Percentiles rank a stretch among this genome's conserved stretches.
Evolutionary conservation across 1,140 invertebrate genomes (phyloP).

Genomic region (Arion vulgaris): DNA sequence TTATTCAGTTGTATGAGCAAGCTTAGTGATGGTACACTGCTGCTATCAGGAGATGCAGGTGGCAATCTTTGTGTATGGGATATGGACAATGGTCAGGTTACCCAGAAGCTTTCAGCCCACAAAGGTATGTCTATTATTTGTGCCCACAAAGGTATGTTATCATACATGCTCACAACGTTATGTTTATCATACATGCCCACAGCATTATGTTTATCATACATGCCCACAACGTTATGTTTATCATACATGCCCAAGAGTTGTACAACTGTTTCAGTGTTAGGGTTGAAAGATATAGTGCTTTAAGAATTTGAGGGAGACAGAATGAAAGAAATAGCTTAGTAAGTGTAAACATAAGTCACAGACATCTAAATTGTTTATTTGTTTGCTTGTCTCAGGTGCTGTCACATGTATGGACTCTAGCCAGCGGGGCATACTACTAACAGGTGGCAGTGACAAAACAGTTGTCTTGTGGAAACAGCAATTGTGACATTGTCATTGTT

Average conservation of each 20-base stretch:
- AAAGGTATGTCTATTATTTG: constrained; percentile 54
- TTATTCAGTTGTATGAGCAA: constrained; percentile 60
- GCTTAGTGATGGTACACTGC: constrained; percentile 34
- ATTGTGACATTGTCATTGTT: constrained; percentile 21
- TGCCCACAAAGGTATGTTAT: too few species aligned
- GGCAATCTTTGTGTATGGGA: constrained; percentile 63
- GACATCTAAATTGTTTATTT: too few species aligned
- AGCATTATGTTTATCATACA: too few species aligned
- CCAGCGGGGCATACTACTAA: constrained; percentile 43
- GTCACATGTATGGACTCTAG: constrained; percentile 53
- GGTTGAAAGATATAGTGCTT: too few species aligned
- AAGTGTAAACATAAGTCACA: too few species aligned
- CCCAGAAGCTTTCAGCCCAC: constrained; percentile 54
- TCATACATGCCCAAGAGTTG: too few species aligned
- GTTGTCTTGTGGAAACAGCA: constrained; percentile 51
- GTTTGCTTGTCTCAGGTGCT: constrained; percentile 44
- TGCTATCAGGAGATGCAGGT: constrained; percentile 54
- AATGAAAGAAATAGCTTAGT: too few species aligned
- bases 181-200: too few species aligned
- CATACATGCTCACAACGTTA: too few species aligned
- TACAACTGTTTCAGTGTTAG: too few species aligned
- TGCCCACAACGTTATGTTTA: too few species aligned
- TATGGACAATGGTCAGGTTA: constrained; percentile 55
- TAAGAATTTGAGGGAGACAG: too few species aligned
- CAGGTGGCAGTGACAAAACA: constrained; percentile 51